Evolutionary conservation across 2,113 vertebrate species (phyloP).

Genomic region (Melozone crissalis): DNA sequence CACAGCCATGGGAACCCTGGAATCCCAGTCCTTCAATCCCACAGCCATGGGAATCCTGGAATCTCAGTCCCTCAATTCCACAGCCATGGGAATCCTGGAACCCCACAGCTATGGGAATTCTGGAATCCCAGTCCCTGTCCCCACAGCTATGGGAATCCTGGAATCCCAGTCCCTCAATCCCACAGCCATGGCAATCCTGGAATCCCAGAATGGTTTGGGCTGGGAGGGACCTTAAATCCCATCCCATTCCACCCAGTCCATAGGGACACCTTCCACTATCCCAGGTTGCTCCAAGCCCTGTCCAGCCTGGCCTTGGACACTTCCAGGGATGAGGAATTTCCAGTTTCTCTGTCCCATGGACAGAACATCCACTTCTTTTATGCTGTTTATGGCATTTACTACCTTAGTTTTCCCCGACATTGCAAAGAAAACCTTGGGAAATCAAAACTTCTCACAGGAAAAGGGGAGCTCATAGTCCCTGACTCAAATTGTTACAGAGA

Average conservation of each 20-base stretch:
- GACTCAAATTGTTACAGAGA: accelerated
- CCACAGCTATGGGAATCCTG: too few relatives aligned
- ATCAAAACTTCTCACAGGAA: background rate
- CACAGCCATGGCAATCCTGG: too few relatives aligned
- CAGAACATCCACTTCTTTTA: background rate
- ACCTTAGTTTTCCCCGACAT: accelerated
- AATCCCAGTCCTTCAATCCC: too few relatives aligned
- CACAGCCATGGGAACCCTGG: too few relatives aligned
- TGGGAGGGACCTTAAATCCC: background rate
- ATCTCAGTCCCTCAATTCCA: too few relatives aligned
- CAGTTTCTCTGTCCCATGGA: background rate
- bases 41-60: too few relatives aligned
- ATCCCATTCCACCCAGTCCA: background rate
- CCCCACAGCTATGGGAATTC: background rate
- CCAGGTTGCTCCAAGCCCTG: accelerated
- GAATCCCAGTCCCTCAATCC: too few relatives aligned
- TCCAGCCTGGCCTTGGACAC: background rate
- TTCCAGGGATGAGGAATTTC: background rate
- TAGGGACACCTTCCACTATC: background rate
- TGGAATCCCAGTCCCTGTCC: background rate
- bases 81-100: too few relatives aligned
- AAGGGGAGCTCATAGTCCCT: accelerated
- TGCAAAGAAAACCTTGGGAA: background rate
- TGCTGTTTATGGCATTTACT: background rate
- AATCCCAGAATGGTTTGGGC: background rate